phyloP scores from a whole-genome alignment of 2,797 vertebrate genomes.

The Anolis apletophallus region DNA sequence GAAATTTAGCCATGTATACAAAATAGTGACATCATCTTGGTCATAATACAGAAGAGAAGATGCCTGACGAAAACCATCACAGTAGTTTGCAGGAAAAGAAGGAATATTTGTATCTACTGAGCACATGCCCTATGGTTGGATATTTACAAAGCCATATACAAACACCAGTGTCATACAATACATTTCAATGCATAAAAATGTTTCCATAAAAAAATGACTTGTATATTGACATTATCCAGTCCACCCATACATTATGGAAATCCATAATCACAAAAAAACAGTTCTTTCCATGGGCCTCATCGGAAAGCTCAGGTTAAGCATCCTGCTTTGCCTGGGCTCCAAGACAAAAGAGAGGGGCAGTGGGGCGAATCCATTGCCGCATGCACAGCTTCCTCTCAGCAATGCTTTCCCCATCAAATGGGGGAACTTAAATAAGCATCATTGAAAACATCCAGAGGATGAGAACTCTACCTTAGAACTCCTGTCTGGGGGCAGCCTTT shows the following conservation, averaged over 20 bases:
- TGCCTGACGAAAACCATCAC: slow-evolving; percentile 31
- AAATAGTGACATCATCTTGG: not conserved
- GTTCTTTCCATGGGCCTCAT: not conserved
- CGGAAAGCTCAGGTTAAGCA: too few species aligned
- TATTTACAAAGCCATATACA: not conserved
- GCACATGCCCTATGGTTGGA: not conserved
- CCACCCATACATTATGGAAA: not conserved
- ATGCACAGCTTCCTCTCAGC: too few species aligned
- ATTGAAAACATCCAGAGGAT: too few species aligned
- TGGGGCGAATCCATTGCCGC: too few species aligned
- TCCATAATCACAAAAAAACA: not conserved
- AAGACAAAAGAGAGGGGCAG: too few species aligned
- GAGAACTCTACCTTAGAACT: too few species aligned
- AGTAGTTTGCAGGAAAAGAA: not conserved
- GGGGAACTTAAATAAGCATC: too few species aligned
- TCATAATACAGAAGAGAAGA: not conserved
- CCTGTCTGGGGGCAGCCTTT: too few species aligned
- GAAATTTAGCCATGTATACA: not conserved
- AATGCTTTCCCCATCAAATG: too few species aligned
- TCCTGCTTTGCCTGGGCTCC: too few species aligned
- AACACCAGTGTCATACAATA: too few species aligned
- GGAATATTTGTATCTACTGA: not conserved
- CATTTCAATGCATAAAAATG: not conserved
- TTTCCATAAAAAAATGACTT: not conserved
- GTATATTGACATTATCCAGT: not conserved